Evolutionary conservation across 1,140 invertebrate genomes (phyloP), one percentile per base, ranked within the genome.

Genomic region (Hyles euphorbiae): DNA sequence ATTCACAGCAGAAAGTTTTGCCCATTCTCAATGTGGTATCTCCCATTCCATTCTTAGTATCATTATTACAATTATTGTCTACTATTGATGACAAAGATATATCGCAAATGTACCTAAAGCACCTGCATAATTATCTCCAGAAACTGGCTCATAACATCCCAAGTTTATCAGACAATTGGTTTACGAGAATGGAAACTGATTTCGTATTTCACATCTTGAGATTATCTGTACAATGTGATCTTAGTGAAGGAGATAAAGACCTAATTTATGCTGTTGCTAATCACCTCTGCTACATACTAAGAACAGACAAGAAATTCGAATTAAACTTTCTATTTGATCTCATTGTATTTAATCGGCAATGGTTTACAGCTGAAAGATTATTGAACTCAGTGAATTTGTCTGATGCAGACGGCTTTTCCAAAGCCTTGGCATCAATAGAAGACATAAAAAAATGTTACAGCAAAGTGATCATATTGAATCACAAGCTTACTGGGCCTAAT

Each of bases 341-440:
- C 66, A 83, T 91, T 44, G 81, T 92, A 47, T 92, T 92, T 65
- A 91, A 90, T 67, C 86, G 89, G 55, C 56, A 87, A 49, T 91
- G 91, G 84, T 91, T 91, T 68, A 87, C 90, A 33, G 80, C 89
- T 54, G 90, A 91, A 53, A 78, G 88, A 53, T 68, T 91, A 22
- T 72, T 91, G 61, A 79, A 87, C 68, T 81, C 91, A 60, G 78
- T 91, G 5, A 84, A 85, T 40, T 72, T 91, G 33, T 80, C 78
- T 22, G 86, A 89, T 58, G 78, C 70, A 36, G 82, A 85, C 66
- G 74, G 83, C 8, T 78, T 89, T 53, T 77, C 88, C 36, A 86
- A 83, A 68, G 74, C 88, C 43, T 70, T 91, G 44, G 72, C 68
- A 40, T 76, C 72, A 52, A 74, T 84, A 55, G 77, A 88, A 50